Evolutionary conservation across 2,113 vertebrate species (phyloP).

Genomic region (Vanacampus margaritifer): DNA sequence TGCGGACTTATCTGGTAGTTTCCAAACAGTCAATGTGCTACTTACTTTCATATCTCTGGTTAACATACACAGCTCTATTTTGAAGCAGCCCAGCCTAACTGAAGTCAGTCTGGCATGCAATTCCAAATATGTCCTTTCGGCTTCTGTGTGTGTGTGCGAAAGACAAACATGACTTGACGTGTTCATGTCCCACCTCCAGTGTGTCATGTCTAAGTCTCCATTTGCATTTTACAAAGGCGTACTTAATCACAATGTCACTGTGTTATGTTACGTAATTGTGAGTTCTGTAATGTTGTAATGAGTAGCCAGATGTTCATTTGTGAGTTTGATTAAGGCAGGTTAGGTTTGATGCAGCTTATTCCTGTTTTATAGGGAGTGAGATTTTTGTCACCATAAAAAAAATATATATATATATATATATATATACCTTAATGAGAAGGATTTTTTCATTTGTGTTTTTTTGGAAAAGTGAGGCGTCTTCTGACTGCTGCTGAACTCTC

Average conservation of each 20-base stretch:
- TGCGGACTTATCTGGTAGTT: slow-evolving; percentile 13
- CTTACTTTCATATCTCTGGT: slow-evolving; percentile 5
- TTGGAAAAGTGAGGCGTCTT: slow-evolving; percentile 56
- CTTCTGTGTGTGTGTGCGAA: slow-evolving; percentile 10
- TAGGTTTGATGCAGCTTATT: slow-evolving; percentile 1
- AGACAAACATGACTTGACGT: slow-evolving; percentile 15
- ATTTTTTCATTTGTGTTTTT: slow-evolving; percentile 64
- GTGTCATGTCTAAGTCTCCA: not conserved
- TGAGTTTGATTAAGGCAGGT: not conserved
- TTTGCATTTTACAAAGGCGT: not conserved
- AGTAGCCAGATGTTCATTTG: not conserved
- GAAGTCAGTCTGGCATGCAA: not conserved
- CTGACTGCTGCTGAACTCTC: slow-evolving; percentile 53
- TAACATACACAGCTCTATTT: slow-evolving; percentile 9
- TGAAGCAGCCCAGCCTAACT: not conserved
- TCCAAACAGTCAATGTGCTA: not conserved
- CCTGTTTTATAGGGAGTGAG: not conserved
- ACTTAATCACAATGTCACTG: not conserved
- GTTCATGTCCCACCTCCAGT: not conserved
- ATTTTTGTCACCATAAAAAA: too few relatives aligned
- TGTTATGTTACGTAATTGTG: slow-evolving; percentile 15
- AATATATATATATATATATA: too few relatives aligned
- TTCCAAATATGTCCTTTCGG: not conserved
- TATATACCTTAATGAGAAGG: slow-evolving; percentile 67
- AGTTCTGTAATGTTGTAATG: not conserved